Conservation (phyloP, 2,797 vertebrate species). For the Lateolabrax maculatus region DNA sequence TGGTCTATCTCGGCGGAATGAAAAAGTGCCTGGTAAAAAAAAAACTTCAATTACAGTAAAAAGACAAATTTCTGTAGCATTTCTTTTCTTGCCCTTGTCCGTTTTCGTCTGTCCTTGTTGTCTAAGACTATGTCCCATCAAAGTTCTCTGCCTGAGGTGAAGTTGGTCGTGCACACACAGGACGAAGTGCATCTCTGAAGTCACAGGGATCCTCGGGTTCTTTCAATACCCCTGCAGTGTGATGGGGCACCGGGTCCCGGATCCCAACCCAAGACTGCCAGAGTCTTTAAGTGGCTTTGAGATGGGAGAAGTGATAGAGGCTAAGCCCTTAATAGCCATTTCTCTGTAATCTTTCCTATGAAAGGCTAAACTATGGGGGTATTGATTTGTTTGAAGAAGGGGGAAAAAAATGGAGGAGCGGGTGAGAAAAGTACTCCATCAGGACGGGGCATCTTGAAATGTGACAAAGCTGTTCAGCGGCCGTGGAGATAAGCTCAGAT, state of each 20-base stretch:
- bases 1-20: slow-evolving; percentile 72
- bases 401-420: slow-evolving; percentile 67
- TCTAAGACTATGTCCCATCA: slow-evolving; percentile 62
- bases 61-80: slow-evolving; percentile 55
- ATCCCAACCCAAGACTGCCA: slow-evolving; percentile 83
- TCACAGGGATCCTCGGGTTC: slow-evolving; percentile 66
- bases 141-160: slow-evolving; percentile 51
- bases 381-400: slow-evolving; percentile 88
- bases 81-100: slow-evolving; percentile 50
- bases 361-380: slow-evolving; percentile 88
- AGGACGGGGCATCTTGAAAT: slow-evolving; percentile 87
- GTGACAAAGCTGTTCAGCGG: slow-evolving; percentile 87
- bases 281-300: slow-evolving; percentile 88
- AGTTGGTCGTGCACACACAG: slow-evolving; percentile 37
- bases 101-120: slow-evolving; percentile 49
- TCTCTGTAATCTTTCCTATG: slow-evolving; percentile 91
- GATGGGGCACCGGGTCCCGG: slow-evolving; percentile 77
- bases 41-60: slow-evolving; percentile 63
- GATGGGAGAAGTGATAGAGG: slow-evolving; percentile 88
- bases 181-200: slow-evolving; percentile 57
- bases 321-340: slow-evolving; percentile 91
- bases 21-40: slow-evolving; percentile 59
- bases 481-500: slow-evolving; percentile 85
- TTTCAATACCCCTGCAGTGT: slow-evolving; percentile 72
- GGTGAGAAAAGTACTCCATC: slow-evolving; percentile 86